Evolutionary conservation across 2,113 vertebrate genomes (phyloP), one percentile per base, ranked within the genome.

Genomic region (Psephotus haematonotus): DNA sequence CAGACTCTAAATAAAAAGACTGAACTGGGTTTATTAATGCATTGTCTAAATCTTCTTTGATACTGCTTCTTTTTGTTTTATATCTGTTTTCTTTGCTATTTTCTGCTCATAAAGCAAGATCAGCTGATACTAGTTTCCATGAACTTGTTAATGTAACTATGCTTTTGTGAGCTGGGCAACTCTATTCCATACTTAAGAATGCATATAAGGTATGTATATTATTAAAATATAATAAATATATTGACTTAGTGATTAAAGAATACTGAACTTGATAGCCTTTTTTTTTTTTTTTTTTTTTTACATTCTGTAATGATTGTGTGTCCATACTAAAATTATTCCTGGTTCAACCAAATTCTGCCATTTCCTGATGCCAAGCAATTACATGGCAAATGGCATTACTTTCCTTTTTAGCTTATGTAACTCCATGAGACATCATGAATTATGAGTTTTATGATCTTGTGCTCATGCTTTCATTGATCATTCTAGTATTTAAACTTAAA

Each of bases 281-380:
- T 44, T 69, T 39, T 24, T 69, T 39, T 24, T 69, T 55, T 57
- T 57, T 82, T 77, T 76, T 71, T 57, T 39, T 39, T 71, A 41
- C 11, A 35, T 77, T 70, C 29, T 74, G 10, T 50, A 60, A 39
- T 68, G 68, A 46, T 78, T 92, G 28, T 68, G 41, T 70, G 49
- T 69, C 52, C 47, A 24, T 41, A 55, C 0, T 16, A 78, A 86
- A 94, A 60, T 75, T 92, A 76, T 82, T 71, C 77, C 70, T 68
- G n/a, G 33, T 71, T 37, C 52, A 60, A 49, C 39, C 39, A 60
- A 86, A 95, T 96, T 83, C 80, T 0, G 0, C 68, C n/a, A 4
- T 25, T 91, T 92, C 86, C 91, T 94, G 77, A 89, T 78, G 50
- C 67, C 52, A 65, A 76, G 67, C 65, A 91, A 75, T 89, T 92